Base-by-base conservation (phyloP, 2,797 vertebrate species). In the Eulemur mongoz region DNA sequence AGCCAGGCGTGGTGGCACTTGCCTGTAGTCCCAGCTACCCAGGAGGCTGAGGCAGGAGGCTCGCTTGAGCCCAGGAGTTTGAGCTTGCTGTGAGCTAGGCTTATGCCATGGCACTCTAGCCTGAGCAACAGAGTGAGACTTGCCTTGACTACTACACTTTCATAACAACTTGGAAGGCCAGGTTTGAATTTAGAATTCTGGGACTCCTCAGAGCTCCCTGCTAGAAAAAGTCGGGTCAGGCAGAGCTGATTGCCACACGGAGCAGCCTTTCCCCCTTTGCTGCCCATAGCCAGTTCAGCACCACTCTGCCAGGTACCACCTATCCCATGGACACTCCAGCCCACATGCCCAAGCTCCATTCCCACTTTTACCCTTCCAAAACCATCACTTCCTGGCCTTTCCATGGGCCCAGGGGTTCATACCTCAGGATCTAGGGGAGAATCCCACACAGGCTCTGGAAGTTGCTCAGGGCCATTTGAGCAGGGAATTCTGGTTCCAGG, bases 101-200 rank as follows among this genome's bases (percentile, higher is more conserved):
- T 57, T 9, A 25, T 1, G 54, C 54, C 54, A 25, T 9, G 3
- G 22, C 54, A 57, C 22, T 57, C 54, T 57, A 57, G 3, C 22
- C 54, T 10, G 9, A 57, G 54, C 54, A 57, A 57, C 22, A 57
- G 54, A 57, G 54, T 25, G 54, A 57, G 54, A 57, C 54, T 57
- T 57, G 12, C 82, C 30, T 94, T 61, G 45, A 93, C 30, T 85
- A 93, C 73, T 88, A 57, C 13, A 81, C 18, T 94, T 61, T 40
- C 50, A 35, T 79, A 82, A 84, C 18, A 61, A n/a, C 75, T 57
- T 89, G 63, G 76, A 89, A 94, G 32, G 40, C 38, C 22, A 82
- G 0, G 20, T 88, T 85, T 52, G 22, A 45, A 79, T n/a, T 82
- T 94, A 91, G 72, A 91, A 75, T 96, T 67, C 79, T 52, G 59